Base-by-base conservation (phyloP, 2,888 invertebrate genomes). In the Scaptomyza caliginosa region DNA sequence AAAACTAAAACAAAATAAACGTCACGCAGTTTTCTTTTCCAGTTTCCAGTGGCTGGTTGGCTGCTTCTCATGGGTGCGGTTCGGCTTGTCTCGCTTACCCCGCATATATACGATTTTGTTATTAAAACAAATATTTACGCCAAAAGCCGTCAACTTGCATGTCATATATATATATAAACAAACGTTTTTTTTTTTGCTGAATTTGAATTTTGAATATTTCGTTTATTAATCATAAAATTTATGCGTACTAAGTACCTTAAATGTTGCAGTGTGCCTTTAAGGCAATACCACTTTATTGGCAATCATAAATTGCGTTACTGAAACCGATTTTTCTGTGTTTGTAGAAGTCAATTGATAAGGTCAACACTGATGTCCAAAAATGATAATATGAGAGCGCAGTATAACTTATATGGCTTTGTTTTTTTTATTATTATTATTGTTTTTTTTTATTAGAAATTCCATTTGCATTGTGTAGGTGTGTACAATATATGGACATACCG, bases 1-100 rank as follows among this genome's bases (percentile, higher is more conserved):
- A 10, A 23, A 32, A n/a, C n/a, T n/a, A 3, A 28, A 8, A 7
- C 3, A 8, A 21, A 4, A 16, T 3, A 10, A 60, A 38, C 70
- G 77, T 64, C 74, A 66, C 66, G 67, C 66, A 70, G 66, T 81
- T 71, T 81, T 70, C 84, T 83, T 77, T 74, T 68, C 51, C 49
- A 51, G 67, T 84, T 80, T 67, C 66, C 77, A 77, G 38, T 77
- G 59, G 54, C 54, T 77, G 73, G 74, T n/a, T n/a, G n/a, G n/a
- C n/a, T n/a, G n/a, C 63, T 39, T 43, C 65, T 36, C 19, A 52
- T 55, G 67, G 72, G 48, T 67, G 67, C 56, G 73, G 73, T 60
- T 50, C 52, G 26, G 24, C n/a, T 28, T 23, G 39, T 23, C n/a
- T 51, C 38, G 58, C 45, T 48, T 40, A 48, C 11, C 45, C 32